Evolutionary conservation across 1,140 invertebrate species (phyloP).

Genomic region (Oncopeltus fasciatus): DNA sequence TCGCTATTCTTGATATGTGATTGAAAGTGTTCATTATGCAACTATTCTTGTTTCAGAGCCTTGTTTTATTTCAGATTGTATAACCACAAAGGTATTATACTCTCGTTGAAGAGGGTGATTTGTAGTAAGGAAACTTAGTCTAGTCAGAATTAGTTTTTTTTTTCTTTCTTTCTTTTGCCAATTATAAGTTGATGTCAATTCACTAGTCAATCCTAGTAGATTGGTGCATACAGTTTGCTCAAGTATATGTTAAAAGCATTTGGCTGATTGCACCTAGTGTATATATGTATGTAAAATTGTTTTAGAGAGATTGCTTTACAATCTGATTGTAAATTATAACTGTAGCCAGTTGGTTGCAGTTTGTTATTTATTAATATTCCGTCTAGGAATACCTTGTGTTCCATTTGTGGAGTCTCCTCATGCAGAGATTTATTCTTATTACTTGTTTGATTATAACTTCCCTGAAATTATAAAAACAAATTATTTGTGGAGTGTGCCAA

Average conservation of each 20-base stretch:
- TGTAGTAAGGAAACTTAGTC: slow-evolving; percentile 1
- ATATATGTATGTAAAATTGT: not conserved
- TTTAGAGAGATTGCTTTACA: slow-evolving; percentile 1
- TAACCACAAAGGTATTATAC: not conserved
- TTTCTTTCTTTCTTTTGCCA: not conserved
- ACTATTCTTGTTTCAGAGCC: not conserved
- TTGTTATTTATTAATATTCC: not conserved
- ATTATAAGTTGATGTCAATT: not conserved
- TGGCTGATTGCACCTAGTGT: not conserved
- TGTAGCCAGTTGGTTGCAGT: not conserved
- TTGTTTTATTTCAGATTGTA: not conserved
- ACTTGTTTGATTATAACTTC: too few species aligned
- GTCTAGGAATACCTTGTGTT: not conserved
- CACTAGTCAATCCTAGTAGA: not conserved
- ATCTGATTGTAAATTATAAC: not conserved
- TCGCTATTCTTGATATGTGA: too few species aligned
- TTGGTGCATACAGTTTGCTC: slow-evolving; percentile 1
- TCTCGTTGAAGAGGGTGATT: not conserved
- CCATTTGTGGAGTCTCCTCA: too few species aligned
- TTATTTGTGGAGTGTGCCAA: too few species aligned
- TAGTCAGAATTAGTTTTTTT: slow-evolving; percentile 1
- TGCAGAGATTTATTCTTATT: too few species aligned
- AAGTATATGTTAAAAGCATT: not conserved
- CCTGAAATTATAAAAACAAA: too few species aligned
- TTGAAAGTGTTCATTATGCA: not conserved